Base-by-base conservation (phyloP, 2,113 vertebrate species). In the Pagrus major region DNA sequence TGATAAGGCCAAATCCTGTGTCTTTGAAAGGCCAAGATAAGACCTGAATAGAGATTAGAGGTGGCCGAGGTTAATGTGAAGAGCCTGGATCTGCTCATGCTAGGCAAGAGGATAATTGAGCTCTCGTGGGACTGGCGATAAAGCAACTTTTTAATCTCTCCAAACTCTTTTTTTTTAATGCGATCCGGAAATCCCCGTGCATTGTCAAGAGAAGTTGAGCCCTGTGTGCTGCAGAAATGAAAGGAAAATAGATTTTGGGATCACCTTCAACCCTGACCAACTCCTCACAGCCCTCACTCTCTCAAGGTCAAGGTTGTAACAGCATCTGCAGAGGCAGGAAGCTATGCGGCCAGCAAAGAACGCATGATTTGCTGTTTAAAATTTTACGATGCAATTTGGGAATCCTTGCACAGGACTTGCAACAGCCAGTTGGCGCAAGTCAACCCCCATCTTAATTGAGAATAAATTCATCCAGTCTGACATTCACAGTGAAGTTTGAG, bases 21-120 rank as follows among this genome's bases (percentile, higher is more conserved):
- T 82, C 78, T 85, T 83, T 81, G 31, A 86, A 80, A 90, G 66
- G 76, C 70, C 59, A 66, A 77, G 88, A 90, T 91, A 84, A 88
- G 71, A 86, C 70, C 47, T 77, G 74, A 60, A 71, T 49, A 35
- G 58, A 85, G 86, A 88, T 82, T 80, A 82, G 25, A 88, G 83
- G 76, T 78, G 75, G 65, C 42, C 91, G 78, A 85, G 85, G 88
- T 91, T 90, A 91, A 91, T 83, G 70, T 75, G 54, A 80, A 74
- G 72, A 80, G 81, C 51, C 58, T 55, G 54, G 59, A 77, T 82
- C 58, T 84, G 54, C 79, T 83, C 56, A 66, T 68, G 44, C 78
- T 70, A 47, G 65, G 81, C 55, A 76, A 44, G 60, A 76, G 47
- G 54, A 86, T 91, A 89, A 91, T 83, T 86, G 83, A 86, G 83